phyloP scores from a whole-genome alignment of 2,888 invertebrate genomes.

The Rambutsinella grinnellia region DNA sequence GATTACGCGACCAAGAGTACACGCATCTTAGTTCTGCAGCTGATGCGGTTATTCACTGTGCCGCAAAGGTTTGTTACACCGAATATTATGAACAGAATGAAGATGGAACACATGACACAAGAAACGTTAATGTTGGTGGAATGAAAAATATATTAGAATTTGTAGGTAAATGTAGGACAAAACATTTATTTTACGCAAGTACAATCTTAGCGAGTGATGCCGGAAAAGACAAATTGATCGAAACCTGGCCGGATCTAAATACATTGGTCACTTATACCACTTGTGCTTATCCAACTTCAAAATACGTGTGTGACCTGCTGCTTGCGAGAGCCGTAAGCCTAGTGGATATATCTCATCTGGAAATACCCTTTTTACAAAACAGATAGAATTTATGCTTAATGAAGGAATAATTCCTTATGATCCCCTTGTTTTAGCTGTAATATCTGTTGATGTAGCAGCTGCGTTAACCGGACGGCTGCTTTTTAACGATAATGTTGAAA shows the following conservation, averaged over 20 bases:
- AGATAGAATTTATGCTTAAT: neutral
- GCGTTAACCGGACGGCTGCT: neutral
- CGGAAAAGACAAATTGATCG: neutral
- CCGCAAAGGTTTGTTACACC: slow-evolving; percentile 14
- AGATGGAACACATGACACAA: neutral
- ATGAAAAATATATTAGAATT: neutral
- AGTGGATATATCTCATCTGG: no score
- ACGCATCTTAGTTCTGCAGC: neutral
- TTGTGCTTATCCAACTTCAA: no score
- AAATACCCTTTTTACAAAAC: no score
- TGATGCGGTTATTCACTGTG: slow-evolving; percentile 27
- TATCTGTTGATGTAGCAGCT: neutral
- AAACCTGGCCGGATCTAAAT: neutral
- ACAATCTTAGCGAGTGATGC: neutral
- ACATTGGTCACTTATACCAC: no score
- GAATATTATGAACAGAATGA: slow-evolving; percentile 51
- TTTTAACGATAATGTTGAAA: neutral
- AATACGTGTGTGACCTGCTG: no score
- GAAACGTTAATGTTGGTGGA: slow-evolving; percentile 10
- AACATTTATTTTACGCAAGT: slow-evolving; percentile 2
- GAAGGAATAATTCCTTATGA: neutral
- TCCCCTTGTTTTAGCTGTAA: neutral
- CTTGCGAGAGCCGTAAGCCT: no score
- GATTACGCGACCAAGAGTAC: neutral
- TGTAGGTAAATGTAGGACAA: neutral